phyloP scores from a whole-genome alignment of 2,888 invertebrate genomes.

The Rhingia campestris region DNA sequence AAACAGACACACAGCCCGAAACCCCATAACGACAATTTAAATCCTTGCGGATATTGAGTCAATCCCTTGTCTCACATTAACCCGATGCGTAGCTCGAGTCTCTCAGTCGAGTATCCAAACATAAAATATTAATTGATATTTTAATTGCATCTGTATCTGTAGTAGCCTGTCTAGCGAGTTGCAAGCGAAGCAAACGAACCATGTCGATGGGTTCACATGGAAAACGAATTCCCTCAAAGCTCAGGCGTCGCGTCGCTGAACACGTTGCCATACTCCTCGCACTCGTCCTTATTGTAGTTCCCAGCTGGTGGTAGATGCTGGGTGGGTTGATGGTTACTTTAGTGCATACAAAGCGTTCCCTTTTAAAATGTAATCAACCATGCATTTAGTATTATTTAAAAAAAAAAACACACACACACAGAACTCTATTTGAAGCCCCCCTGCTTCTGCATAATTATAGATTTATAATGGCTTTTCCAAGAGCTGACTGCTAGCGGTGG shows the following conservation, averaged over 20 bases:
- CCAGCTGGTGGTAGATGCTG: constrained; percentile 3
- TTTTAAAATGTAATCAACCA: constrained; percentile 74
- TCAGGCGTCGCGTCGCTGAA: constrained; percentile 38
- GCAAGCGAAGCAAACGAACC: constrained; percentile 50
- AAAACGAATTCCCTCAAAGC: constrained; percentile 63
- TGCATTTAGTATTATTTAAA: constrained; percentile 71
- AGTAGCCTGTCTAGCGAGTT: constrained; percentile 24
- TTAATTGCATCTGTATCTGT: constrained; percentile 66
- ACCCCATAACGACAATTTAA: constrained; percentile 34
- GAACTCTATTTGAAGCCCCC: constrained; percentile 55
- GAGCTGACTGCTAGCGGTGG: constrained; percentile 13
- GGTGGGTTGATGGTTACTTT: constrained; percentile 54
- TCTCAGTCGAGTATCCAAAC: constrained; percentile 59
- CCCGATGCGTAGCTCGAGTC: constrained; percentile 49
- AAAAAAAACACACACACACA: constrained; percentile 11
- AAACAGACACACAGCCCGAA: constrained; percentile 3
- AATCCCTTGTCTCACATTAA: constrained; percentile 47
- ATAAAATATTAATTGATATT: constrained; percentile 74
- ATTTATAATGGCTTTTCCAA: constrained; percentile 66
- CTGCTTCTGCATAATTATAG: constrained; percentile 70
- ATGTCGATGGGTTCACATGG: constrained; percentile 50
- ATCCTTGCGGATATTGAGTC: constrained; percentile 50
- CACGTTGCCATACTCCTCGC: constrained; percentile 21
- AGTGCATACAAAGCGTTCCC: constrained; percentile 58
- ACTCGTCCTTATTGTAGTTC: constrained; percentile 27